Evolutionary conservation across 2,113 vertebrate genomes (phyloP).

Genomic region (Prolemur simus): DNA sequence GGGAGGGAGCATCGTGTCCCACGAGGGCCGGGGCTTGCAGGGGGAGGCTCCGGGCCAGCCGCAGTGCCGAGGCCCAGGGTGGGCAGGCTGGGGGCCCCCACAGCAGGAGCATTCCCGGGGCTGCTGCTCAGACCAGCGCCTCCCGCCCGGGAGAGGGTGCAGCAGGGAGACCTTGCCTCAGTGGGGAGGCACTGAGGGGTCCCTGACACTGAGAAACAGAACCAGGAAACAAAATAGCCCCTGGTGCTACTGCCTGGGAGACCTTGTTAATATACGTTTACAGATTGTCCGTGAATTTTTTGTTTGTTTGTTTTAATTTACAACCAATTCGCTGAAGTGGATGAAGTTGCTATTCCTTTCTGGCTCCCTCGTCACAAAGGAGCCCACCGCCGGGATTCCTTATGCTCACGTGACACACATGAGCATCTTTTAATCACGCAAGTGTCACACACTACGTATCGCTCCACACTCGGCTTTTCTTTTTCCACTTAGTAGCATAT

Average conservation of each 20-base stretch:
- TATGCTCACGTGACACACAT: rapidly evolving
- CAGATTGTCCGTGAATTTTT: not conserved
- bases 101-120: no score
- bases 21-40: not conserved
- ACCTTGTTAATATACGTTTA: not conserved
- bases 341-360: not conserved
- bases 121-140: not conserved
- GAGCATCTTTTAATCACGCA: no score
- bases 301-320: not conserved
- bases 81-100: no score
- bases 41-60: not conserved
- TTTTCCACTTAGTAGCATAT: not conserved
- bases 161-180: rapidly evolving
- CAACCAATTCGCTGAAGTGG: not conserved
- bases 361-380: not conserved
- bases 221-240: no score
- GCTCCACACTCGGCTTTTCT: no score
- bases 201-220: not conserved
- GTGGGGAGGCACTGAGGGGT: not conserved
- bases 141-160: not conserved
- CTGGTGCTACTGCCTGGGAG: not conserved
- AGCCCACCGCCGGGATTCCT: no score
- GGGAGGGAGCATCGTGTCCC: not conserved
- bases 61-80: not conserved
- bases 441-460: rapidly evolving